These are phyloP conservation scores for Tupaia tana DNA, from an alignment of 2,113 vertebrate genomes.

Conservation along the genomic window DNA sequence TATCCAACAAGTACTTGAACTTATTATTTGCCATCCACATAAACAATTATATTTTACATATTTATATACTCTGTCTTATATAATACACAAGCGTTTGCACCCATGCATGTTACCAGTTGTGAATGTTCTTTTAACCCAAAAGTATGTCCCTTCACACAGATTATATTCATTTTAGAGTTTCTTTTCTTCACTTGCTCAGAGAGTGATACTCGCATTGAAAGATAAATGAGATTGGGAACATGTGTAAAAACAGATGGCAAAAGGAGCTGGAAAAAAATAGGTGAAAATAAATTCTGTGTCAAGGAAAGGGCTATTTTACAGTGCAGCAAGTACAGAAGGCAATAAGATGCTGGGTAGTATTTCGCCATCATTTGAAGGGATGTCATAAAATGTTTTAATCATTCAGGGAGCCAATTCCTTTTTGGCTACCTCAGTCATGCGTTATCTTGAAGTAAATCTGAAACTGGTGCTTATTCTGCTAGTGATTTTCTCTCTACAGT, in stretches of 20 bases:
- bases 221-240: background rate
- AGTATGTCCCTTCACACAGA: background rate
- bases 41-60: background rate
- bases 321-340: slow-evolving; percentile 47
- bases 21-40: background rate
- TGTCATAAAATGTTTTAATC: slow-evolving; percentile 55
- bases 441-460: slow-evolving; percentile 51
- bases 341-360: slow-evolving; percentile 14
- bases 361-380: slow-evolving; percentile 42
- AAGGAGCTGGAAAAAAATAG: background rate
- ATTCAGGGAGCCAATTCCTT: slow-evolving; percentile 21
- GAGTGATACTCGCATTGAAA: background rate
- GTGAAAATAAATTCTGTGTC: background rate
- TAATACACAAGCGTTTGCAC: background rate
- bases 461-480: slow-evolving; percentile 28
- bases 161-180: background rate
- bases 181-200: background rate
- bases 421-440: background rate
- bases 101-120: no score
- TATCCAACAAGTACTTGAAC: background rate
- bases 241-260: slow-evolving; percentile 44
- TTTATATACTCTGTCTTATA: background rate
- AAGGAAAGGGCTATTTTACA: slow-evolving; percentile 28
- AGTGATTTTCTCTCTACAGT: slow-evolving; percentile 52
- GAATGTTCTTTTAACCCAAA: background rate